Evolutionary conservation across 2,888 invertebrate species (phyloP).

Genomic region (Phengaris arion): DNA sequence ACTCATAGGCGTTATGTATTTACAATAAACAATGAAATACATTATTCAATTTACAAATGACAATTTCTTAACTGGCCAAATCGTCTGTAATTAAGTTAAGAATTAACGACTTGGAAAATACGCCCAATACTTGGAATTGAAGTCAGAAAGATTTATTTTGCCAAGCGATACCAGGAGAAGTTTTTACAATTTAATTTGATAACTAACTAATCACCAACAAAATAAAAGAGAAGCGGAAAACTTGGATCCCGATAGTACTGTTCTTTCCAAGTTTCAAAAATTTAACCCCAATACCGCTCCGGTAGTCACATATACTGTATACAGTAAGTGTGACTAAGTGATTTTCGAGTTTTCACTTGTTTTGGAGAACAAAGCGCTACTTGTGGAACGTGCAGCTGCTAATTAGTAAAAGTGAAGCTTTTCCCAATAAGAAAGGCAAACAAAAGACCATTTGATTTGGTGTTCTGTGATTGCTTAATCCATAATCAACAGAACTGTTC

Average conservation of each 20-base stretch:
- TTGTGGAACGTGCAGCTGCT: conserved; percentile 59
- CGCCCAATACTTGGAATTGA: not conserved
- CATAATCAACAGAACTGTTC: not conserved
- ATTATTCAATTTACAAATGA: not conserved
- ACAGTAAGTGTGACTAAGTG: conserved; percentile 55
- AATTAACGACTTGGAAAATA: not conserved
- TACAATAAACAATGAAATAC: not conserved
- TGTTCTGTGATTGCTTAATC: not conserved
- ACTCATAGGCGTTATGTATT: not conserved
- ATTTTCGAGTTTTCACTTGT: conserved; percentile 61
- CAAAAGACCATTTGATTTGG: conserved; percentile 49
- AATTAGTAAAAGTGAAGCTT: conserved; percentile 77
- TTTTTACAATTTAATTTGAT: not conserved
- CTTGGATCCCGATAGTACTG: not conserved
- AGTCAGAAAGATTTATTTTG: not conserved
- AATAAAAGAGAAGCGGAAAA: not conserved
- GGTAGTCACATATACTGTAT: too few relatives aligned
- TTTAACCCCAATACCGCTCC: not conserved
- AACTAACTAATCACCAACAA: not conserved
- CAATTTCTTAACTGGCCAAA: not conserved
- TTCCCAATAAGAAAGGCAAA: conserved; percentile 65
- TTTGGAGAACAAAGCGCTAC: conserved; percentile 66
- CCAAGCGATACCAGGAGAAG: not conserved
- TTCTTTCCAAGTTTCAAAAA: not conserved
- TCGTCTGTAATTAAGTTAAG: not conserved